phyloP scores from a whole-genome alignment of 2,113 vertebrate species.

The Archilochus colubris region DNA sequence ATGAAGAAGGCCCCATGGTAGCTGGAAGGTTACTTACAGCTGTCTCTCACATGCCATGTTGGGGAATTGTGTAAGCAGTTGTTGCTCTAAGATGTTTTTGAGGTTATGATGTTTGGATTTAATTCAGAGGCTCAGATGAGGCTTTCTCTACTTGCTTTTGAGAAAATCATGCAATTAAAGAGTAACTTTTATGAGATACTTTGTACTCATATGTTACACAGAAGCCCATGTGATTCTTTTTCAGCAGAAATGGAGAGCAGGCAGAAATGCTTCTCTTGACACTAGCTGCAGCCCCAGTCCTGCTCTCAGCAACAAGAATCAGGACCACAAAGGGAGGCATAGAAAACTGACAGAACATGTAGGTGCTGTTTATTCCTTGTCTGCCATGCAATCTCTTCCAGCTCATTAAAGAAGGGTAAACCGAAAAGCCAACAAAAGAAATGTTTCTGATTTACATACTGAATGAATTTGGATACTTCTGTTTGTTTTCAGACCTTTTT shows the following conservation, averaged over 20 bases:
- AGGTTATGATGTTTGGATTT: background rate
- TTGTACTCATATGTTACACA: background rate
- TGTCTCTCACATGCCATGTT: background rate
- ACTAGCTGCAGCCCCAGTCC: background rate
- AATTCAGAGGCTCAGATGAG: background rate
- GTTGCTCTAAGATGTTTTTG: background rate
- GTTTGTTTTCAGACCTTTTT: background rate
- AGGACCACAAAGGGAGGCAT: background rate
- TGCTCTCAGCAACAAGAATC: background rate
- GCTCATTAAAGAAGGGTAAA: background rate
- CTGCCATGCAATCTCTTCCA: background rate
- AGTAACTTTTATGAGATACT: background rate
- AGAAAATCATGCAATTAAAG: background rate
- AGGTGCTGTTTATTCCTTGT: background rate
- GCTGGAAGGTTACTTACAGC: background rate
- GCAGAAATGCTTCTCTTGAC: background rate
- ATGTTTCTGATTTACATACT: background rate
- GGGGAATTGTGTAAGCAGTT: background rate
- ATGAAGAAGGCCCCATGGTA: background rate
- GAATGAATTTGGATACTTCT: background rate
- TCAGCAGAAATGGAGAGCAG: background rate
- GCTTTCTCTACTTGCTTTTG: background rate
- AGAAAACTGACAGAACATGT: background rate
- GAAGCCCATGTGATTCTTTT: background rate
- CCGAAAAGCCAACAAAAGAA: conserved; percentile 19